Evolutionary conservation across 2,797 vertebrate species (phyloP).

Genomic region (Orientallactaga sibirica): DNA sequence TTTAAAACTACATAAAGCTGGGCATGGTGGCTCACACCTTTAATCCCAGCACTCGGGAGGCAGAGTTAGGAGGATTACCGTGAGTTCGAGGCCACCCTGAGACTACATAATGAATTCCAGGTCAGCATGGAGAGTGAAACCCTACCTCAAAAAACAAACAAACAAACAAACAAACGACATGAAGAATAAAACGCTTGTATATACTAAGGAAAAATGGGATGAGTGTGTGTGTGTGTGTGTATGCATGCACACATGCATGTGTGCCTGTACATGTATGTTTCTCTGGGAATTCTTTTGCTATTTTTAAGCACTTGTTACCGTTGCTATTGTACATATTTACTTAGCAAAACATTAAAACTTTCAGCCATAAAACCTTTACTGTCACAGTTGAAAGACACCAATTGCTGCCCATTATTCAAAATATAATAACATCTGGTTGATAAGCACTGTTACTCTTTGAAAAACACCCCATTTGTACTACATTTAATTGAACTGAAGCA

Average conservation of each 20-base stretch:
- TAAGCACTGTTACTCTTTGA: neutral
- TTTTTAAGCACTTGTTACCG: slow-evolving; percentile 36
- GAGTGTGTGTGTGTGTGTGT: neutral
- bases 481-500: slow-evolving; percentile 18
- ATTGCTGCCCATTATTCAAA: slow-evolving; percentile 28
- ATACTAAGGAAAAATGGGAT: neutral
- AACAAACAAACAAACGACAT: neutral
- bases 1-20: neutral
- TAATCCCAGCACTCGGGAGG: too few species aligned
- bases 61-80: too few species aligned
- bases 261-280: neutral
- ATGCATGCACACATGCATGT: neutral
- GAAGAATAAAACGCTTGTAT: neutral
- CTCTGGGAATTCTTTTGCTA: neutral
- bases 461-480: slow-evolving; percentile 33
- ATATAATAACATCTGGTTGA: slow-evolving; percentile 22
- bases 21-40: too few species aligned
- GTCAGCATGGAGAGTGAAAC: too few species aligned
- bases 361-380: slow-evolving; percentile 25
- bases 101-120: too few species aligned
- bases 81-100: too few species aligned
- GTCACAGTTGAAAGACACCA: neutral
- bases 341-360: slow-evolving; percentile 3
- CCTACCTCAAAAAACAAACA: neutral
- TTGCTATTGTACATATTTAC: slow-evolving; percentile 14